phyloP scores from a whole-genome alignment of 2,113 vertebrate species.

The Axis porcinus region DNA sequence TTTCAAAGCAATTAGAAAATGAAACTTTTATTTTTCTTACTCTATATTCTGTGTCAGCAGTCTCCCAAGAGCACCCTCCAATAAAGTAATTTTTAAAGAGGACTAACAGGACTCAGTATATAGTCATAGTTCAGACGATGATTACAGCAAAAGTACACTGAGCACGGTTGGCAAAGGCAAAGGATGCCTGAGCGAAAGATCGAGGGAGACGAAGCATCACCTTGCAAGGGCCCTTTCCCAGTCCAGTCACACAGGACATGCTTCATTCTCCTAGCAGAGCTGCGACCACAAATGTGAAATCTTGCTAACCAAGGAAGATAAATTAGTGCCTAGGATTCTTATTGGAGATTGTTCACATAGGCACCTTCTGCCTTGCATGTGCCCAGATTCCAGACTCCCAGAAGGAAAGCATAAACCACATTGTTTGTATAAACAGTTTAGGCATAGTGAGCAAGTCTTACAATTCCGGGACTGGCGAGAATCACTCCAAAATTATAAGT shows the following conservation, averaged over 20 bases:
- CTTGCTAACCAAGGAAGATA: neutral
- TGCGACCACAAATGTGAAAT: neutral
- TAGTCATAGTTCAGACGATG: neutral
- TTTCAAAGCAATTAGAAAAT: slow-evolving; percentile 27
- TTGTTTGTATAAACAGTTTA: neutral
- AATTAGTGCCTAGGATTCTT: neutral
- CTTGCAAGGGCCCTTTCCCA: neutral
- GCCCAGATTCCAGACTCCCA: neutral
- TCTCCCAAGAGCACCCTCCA: neutral
- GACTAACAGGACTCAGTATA: neutral
- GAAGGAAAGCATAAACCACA: neutral
- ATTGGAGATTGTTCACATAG: neutral
- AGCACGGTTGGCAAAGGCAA: neutral
- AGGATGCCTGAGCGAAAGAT: neutral
- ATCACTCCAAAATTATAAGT: neutral
- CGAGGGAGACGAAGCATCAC: neutral
- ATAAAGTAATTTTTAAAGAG: neutral
- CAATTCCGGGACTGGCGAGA: neutral
- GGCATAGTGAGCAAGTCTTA: neutral
- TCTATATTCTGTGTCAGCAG: neutral
- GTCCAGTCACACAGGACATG: neutral
- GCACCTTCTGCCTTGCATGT: neutral
- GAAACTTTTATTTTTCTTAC: neutral
- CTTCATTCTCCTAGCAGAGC: neutral
- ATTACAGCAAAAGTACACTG: neutral